Conservation (phyloP, 2,888 invertebrate genomes). For the Aricia artaxerxes region DNA sequence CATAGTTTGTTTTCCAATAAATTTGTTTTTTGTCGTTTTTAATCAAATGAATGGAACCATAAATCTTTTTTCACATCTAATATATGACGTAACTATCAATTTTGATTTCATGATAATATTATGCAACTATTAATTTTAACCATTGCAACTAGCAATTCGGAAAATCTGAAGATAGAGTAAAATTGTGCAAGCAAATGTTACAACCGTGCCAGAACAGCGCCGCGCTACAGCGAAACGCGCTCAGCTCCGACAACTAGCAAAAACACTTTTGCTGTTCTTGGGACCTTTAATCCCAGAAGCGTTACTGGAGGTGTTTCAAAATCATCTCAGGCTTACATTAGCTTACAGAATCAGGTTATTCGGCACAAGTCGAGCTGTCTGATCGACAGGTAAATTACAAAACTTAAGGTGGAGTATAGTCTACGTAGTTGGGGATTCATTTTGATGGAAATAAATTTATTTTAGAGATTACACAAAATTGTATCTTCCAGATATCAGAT, state of each 20-base stretch:
- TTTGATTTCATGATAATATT: no score
- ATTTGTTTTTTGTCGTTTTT: no score
- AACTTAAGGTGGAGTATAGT: background rate
- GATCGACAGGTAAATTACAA: background rate
- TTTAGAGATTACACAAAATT: no score
- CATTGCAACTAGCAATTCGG: background rate
- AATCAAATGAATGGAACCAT: no score
- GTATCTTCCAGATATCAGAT: no score
- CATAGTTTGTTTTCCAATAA: no score
- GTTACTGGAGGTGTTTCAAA: conserved; percentile 36
- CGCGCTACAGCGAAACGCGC: conserved; percentile 51
- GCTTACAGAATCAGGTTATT: conserved; percentile 1
- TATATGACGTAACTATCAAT: no score
- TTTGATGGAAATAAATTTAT: no score
- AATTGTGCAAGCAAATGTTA: conserved; percentile 24
- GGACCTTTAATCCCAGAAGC: conserved; percentile 49
- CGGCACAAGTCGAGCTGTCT: background rate
- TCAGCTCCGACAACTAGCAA: conserved; percentile 47
- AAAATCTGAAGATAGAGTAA: conserved; percentile 21
- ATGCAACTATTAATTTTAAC: background rate
- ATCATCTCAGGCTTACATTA: background rate
- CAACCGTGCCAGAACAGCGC: conserved; percentile 27
- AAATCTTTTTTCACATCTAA: no score
- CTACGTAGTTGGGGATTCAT: no score
- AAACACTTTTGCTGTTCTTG: conserved; percentile 49